Conservation (phyloP, 2,888 invertebrate genomes). For the Polyommatus iphigenia region DNA sequence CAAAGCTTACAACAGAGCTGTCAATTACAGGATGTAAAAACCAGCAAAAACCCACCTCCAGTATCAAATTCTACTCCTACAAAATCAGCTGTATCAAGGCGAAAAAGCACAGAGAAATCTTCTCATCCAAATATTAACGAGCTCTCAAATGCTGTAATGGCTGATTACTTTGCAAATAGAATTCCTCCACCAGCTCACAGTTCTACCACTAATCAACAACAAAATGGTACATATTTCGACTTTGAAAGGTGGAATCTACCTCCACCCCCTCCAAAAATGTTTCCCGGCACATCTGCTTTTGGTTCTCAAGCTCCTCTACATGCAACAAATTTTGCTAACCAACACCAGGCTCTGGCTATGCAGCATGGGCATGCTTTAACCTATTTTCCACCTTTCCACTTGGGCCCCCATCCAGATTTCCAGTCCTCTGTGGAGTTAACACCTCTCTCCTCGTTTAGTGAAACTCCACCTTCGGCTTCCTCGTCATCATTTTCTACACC, state of each 20-base stretch:
- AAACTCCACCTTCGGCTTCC: conserved; percentile 80
- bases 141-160: conserved; percentile 77
- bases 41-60: conserved; percentile 64
- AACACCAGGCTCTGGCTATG: conserved; percentile 84
- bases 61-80: conserved; percentile 55
- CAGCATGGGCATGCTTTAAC: conserved; percentile 86
- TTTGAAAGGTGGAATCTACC: conserved; percentile 91
- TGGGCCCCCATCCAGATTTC: conserved; percentile 85
- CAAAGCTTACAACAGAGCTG: conserved; percentile 82
- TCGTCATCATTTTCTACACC: conserved; percentile 78
- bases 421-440: conserved; percentile 84
- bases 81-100: conserved; percentile 63
- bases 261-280: conserved; percentile 84
- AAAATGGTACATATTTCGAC: conserved; percentile 87
- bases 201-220: conserved; percentile 79
- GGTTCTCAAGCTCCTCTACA: conserved; percentile 80
- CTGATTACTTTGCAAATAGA: conserved; percentile 79
- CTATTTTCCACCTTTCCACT: conserved; percentile 88
- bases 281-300: conserved; percentile 81
- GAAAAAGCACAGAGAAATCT: conserved; percentile 81
- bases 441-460: conserved; percentile 79
- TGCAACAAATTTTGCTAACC: conserved; percentile 79
- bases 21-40: conserved; percentile 80
- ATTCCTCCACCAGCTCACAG: conserved; percentile 88
- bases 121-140: conserved; percentile 76